Conservation (phyloP, 2,888 invertebrate species). For the Drosophila vallismaia region DNA sequence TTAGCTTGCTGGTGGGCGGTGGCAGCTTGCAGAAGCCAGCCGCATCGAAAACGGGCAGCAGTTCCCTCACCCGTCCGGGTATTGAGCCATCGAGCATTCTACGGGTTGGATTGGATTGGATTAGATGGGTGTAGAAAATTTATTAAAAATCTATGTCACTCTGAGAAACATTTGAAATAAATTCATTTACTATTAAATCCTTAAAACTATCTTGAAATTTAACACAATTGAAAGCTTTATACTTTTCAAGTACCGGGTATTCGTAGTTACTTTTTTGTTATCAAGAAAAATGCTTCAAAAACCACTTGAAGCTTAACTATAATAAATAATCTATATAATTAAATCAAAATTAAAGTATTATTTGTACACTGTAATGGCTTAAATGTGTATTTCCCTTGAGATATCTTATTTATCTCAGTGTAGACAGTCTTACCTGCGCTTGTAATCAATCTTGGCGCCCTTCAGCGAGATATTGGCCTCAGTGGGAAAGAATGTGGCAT, state of each 20-base stretch:
- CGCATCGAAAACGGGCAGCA: slow-evolving; percentile 93
- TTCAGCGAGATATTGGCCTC: slow-evolving; percentile 89
- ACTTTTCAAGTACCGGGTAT: no score
- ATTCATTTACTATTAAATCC: no score
- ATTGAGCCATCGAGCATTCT: slow-evolving; percentile 89
- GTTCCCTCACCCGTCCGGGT: slow-evolving; percentile 88
- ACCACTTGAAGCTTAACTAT: no score
- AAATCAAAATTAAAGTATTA: no score
- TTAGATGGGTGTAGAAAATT: neutral
- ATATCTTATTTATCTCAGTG: neutral
- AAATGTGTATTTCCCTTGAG: no score
- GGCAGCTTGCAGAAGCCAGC: slow-evolving; percentile 93
- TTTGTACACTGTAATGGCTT: no score
- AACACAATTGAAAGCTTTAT: no score
- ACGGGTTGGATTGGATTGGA: slow-evolving; percentile 23
- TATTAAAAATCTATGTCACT: neutral
- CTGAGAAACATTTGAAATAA: no score
- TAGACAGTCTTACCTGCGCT: slow-evolving; percentile 80
- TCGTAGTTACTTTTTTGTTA: no score
- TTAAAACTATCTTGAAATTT: no score
- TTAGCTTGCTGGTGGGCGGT: slow-evolving; percentile 91
- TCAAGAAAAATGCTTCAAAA: no score
- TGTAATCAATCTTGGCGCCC: slow-evolving; percentile 86
- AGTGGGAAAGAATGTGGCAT: slow-evolving; percentile 94
- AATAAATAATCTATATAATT: no score